Evolutionary conservation across 2,888 invertebrate genomes (phyloP), one percentile per base, ranked within the genome.

Genomic region (Tipula unca): DNA sequence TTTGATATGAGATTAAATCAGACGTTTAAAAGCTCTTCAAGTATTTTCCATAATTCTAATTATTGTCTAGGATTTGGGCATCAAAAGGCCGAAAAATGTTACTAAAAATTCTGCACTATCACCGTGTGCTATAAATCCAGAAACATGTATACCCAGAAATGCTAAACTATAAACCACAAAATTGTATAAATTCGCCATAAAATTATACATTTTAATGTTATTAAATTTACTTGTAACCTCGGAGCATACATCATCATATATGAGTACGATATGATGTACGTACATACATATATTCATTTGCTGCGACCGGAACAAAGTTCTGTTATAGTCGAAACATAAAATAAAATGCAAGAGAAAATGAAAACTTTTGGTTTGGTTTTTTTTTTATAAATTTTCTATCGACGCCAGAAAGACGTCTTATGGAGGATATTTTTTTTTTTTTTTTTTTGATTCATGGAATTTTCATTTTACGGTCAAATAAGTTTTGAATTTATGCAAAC

Each of bases 391-490:
- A 25, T 25, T 69, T 69, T 48, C 4, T 25, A 69, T 69, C 69
- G 69, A 69, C 69, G 69, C 69, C 69, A 69, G 25, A 69, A 69
- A 69, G 69, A 69, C 69, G 69, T 54, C 48, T 54, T 54, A n/a
- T 5, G 48, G 25, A 69, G 10, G 48, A 10, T 10, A n/a, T 42
- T 42, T n/a, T 48, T 48, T 69, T 69, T 69, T 25, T 54, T 54
- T 8, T 25, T 25, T 69, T 69, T 69, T 69, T 69, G 69, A 69
- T 69, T 69, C 69, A 69, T 69, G 69, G 69, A 69, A 20, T 69
- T 69, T 69, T 69, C 69, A 25, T 69, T 69, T 69, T 69, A 69
- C 69, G 69, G 69, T 69, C 69, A 69, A 69, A 69, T 69, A 69
- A 69, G 69, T 69, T 69, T 69, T 25, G 25, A 69, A 69, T 69